Conservation (phyloP, 2,888 invertebrate genomes). For the Belgica antarctica region DNA sequence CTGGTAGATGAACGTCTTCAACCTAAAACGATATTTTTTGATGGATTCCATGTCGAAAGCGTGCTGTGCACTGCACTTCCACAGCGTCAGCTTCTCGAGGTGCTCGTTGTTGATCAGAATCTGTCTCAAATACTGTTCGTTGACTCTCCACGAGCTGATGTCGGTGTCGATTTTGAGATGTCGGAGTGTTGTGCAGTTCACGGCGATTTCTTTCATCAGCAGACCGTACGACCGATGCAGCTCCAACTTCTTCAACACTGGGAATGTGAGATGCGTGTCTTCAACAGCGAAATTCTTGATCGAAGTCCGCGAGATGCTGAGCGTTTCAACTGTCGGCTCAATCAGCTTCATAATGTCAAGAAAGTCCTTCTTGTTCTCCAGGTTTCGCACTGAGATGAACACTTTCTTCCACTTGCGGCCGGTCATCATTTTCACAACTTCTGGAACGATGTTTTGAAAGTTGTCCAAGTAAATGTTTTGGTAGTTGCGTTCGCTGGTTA, state of each 20-base stretch:
- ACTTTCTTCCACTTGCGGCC: conserved; percentile 17
- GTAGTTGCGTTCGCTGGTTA: not conserved
- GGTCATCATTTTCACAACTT: not conserved
- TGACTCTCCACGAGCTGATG: not conserved
- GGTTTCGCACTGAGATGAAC: not conserved
- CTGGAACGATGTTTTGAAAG: not conserved
- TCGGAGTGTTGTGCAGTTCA: not conserved
- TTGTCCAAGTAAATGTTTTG: conserved; percentile 13
- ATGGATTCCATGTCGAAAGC: not conserved
- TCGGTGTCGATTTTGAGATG: not conserved
- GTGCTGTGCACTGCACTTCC: not conserved
- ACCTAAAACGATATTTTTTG: not conserved
- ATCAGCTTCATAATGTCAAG: not conserved
- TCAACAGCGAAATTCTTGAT: not conserved
- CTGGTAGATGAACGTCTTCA: not conserved
- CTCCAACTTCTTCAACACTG: not conserved
- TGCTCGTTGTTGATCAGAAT: not conserved
- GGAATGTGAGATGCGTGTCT: not conserved
- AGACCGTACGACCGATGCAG: not conserved
- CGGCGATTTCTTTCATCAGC: not conserved
- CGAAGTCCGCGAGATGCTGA: not conserved
- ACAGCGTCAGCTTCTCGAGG: not conserved
- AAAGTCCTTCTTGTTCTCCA: not conserved
- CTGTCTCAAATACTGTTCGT: not conserved
- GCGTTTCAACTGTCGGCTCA: not conserved